phyloP scores from a whole-genome alignment of 2,113 vertebrate species.

The Pelecanoides urinatrix region DNA sequence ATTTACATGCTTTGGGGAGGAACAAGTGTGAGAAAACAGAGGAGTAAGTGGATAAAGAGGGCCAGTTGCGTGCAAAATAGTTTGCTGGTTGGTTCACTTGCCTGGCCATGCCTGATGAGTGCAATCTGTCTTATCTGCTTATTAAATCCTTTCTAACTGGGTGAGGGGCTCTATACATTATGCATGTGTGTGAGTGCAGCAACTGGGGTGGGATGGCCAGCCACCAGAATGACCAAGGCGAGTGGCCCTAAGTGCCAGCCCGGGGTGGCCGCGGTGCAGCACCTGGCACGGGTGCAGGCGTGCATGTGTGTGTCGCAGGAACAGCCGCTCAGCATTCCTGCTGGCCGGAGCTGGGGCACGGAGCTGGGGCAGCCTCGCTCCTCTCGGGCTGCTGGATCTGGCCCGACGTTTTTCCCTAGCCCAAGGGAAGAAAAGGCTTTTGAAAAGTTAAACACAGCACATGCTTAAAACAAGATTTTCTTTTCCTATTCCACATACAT shows the following conservation, averaged over 20 bases:
- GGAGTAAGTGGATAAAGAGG: background rate
- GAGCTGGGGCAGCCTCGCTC: background rate
- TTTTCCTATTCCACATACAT: background rate
- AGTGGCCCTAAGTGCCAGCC: background rate
- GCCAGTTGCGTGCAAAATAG: background rate
- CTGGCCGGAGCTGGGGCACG: accelerated
- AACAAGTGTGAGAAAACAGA: background rate
- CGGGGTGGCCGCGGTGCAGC: background rate
- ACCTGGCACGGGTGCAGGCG: background rate
- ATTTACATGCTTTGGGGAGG: background rate
- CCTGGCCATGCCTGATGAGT: background rate
- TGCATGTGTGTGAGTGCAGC: background rate
- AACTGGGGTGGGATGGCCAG: background rate
- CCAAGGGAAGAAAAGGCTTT: background rate
- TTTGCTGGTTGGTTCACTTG: background rate
- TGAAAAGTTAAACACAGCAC: background rate
- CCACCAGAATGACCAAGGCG: accelerated
- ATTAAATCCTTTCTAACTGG: background rate
- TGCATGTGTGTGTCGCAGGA: background rate
- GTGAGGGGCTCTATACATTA: background rate
- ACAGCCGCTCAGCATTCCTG: background rate
- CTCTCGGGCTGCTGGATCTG: background rate
- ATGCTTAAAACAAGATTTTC: background rate
- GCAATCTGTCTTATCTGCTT: background rate
- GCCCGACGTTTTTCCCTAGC: accelerated